Evolutionary conservation across 2,888 invertebrate species (phyloP), one percentile per base, ranked within the genome.

Genomic region (Heteromurus nitidus): DNA sequence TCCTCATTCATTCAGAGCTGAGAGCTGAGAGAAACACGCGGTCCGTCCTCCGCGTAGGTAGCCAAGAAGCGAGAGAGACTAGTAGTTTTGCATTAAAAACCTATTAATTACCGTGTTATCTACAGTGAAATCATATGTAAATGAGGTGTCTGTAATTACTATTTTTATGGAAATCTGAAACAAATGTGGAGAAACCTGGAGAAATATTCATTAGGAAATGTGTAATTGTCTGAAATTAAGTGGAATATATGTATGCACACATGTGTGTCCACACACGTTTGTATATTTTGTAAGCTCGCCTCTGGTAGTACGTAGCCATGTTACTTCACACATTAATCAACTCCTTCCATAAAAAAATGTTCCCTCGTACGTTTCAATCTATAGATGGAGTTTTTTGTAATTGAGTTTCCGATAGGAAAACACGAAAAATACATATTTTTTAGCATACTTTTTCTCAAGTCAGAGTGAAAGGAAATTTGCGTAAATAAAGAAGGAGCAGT

Each of bases 71-170:
- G n/a, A n/a, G n/a, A n/a, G 28, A 64, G 16, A 36, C 16, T 58
- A 28, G 31, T 68, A 18, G 31, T 70, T 58, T 70, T 70, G 70
- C 70, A 55, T 58, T 31, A 55, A 70, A 70, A 70, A 70, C 18
- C 77, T 53, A 79, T 79, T 79, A 79, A 79, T 79, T 70, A 70
- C 69, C 44, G 3, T 20, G 30, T 70, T 79, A 79, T 79, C 77
- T 79, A 64, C 70, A 70, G 64, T 70, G 47, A 64, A 42, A 79
- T 79, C 77, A 58, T 79, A 79, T 79, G 77, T 79, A 79, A 79
- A 79, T 79, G 77, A 79, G 77, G 77, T 79, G 77, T 79, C 64
- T 24, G 70, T 79, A 79, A 79, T 79, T 79, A 79, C 77, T 79
- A 70, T 79, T 79, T 79, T 79, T 79, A 69, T 11, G 53, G 36